Evolutionary conservation across 1,140 invertebrate species (phyloP), one percentile per base, ranked within the genome.

Genomic region (Bombus turneri): DNA sequence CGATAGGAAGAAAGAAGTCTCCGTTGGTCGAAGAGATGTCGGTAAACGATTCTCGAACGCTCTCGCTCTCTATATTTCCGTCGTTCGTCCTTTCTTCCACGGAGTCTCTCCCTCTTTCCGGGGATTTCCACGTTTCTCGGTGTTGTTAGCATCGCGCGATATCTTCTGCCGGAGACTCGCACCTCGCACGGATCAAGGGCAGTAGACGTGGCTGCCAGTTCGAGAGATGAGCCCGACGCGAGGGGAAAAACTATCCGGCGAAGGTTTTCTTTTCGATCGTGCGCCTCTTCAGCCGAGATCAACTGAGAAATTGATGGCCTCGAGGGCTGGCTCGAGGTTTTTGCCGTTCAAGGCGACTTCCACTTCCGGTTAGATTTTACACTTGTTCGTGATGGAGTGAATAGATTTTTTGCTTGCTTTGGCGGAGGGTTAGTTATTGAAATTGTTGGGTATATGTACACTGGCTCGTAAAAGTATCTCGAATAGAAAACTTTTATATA

Each of bases 31-130:
- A 41, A 43, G 75, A 87, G 69, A 86, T 86, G 84, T 78, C 62
- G 73, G 79, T 86, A 86, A 86, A 88, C 86, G 75, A 69, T 77
- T 86, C 81, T 86, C 85, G 53, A 83, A 86, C 72, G 64, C 39
- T 71, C 25, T 64, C 28, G 28, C 39, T 34, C 57, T 12, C 18
- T 39, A 18, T 47, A 15, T 53, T 47, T 39, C 22, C 25, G 28
- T 62, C 62, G 4, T 76, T 47, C n/a, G 2, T 13, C 10, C 59
- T 10, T 66, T 66, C 41, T 43, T 59, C 1, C 25, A 53, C 47
- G 6, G 6, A 22, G 2, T 10, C 15, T 15, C 15, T 22, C 1
- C 18, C 12, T 41, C 37, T 76, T 62, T 39, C 31, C 34, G 74
- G 34, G 31, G 34, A 76, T 57, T 62, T 76, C 53, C 34, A 76